Percentiles rank a stretch among this genome's conserved stretches.
phyloP scores from a whole-genome alignment of 2,113 vertebrate species.

The Pungitius pungitius region DNA sequence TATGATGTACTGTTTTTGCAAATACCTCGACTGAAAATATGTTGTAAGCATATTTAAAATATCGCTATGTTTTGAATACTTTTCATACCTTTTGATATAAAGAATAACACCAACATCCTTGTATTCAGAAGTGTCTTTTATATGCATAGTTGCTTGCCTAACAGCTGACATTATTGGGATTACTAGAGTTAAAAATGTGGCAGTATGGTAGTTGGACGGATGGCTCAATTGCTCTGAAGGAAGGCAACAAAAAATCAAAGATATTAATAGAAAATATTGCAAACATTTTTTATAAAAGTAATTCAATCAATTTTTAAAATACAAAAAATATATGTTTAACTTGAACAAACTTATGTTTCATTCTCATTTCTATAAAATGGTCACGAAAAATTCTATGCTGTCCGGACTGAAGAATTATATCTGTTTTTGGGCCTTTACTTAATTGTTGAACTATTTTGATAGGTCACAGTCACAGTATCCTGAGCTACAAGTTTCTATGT shows the following conservation, averaged over 20 bases:
- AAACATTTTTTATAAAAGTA: neutral
- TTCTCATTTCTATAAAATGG: constrained; percentile 29
- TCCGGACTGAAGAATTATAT: neutral
- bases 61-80: neutral
- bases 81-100: neutral
- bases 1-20: constrained; percentile 6
- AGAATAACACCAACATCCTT: neutral
- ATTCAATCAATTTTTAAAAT: neutral
- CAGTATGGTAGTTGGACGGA: neutral
- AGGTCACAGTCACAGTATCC: neutral
- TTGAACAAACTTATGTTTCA: neutral
- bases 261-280: neutral
- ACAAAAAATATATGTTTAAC: neutral
- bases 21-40: neutral
- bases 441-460: constrained; percentile 13
- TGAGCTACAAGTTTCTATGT: neutral
- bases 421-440: neutral
- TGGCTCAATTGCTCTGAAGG: neutral
- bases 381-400: neutral
- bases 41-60: neutral
- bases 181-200: neutral
- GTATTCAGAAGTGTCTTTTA: neutral
- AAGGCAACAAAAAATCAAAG: neutral
- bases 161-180: neutral
- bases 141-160: neutral